These are phyloP conservation scores for Semnornis frantzii DNA, from an alignment of 2,113 vertebrate genomes.

Conservation along the genomic window DNA sequence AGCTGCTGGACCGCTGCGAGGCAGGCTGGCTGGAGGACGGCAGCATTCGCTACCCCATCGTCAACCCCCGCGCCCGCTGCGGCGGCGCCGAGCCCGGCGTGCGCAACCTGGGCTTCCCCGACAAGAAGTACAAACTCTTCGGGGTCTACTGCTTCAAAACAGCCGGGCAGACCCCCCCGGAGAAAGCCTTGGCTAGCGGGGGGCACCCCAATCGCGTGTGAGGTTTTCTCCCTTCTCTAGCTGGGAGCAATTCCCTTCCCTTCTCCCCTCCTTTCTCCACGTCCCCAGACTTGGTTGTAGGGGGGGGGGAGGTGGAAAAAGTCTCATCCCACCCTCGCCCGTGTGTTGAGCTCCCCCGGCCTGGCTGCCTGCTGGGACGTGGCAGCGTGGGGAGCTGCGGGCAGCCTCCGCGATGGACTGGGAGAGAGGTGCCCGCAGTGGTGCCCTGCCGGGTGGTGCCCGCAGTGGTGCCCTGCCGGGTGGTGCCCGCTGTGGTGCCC, in stretches of 20 bases:
- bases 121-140: conserved; percentile 89
- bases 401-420: neutral
- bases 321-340: no score
- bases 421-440: neutral
- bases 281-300: neutral
- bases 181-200: neutral
- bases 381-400: neutral
- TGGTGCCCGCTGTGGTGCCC: neutral
- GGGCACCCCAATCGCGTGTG: conserved; percentile 71
- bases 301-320: no score
- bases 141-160: conserved; percentile 90
- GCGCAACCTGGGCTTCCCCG: conserved; percentile 90
- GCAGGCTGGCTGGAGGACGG: conserved; percentile 93
- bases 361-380: neutral
- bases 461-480: neutral
- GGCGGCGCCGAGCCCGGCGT: conserved; percentile 89
- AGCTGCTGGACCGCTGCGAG: conserved; percentile 92
- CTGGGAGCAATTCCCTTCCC: neutral
- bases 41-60: conserved; percentile 94
- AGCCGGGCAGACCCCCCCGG: accelerated
- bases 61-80: conserved; percentile 89
- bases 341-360: neutral
- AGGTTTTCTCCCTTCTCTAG: neutral
- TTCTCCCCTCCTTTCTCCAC: no score
- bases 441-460: no score